Evolutionary conservation across 64 coral and sea anemone genomes (phyloP).

Genomic region (Dendronephthya gigantea): DNA sequence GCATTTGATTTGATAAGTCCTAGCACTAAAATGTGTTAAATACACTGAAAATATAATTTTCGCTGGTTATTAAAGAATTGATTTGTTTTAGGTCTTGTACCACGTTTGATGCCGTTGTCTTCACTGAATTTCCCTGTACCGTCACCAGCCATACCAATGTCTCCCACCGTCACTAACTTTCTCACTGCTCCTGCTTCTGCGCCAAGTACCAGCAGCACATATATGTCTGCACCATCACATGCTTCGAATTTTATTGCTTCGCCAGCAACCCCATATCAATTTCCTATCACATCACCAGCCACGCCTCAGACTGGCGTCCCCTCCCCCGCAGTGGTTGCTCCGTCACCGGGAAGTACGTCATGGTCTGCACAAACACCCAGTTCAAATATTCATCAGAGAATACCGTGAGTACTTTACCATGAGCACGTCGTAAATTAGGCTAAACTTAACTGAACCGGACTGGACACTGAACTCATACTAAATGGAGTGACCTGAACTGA

Average conservation of each 20-base stretch:
- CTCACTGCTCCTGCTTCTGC: neutral
- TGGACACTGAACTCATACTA: too few relatives aligned
- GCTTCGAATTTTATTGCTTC: neutral
- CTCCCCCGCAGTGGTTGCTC: neutral
- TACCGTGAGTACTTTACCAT: neutral
- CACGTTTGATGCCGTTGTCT: neutral
- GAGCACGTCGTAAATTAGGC: neutral
- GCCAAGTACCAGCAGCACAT: neutral
- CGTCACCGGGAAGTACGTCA: neutral
- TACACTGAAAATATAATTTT: too few relatives aligned
- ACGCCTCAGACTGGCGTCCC: neutral
- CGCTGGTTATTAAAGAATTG: too few relatives aligned
- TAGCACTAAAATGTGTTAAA: too few relatives aligned
- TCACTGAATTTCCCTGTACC: slow-evolving; percentile 2
- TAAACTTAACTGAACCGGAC: too few relatives aligned
- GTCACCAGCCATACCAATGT: neutral
- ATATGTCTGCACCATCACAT: neutral
- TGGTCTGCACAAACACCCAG: neutral
- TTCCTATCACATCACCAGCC: neutral
- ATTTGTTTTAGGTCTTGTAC: neutral
- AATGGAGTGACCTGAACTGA: too few relatives aligned
- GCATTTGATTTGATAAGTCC: too few relatives aligned
- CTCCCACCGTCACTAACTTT: neutral
- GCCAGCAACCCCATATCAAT: slow-evolving; percentile 5
- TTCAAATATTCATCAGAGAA: neutral